Conservation (phyloP, 37 sponge, comb jelly and placozoan genomes). For the Hexactinellida sp. region DNA sequence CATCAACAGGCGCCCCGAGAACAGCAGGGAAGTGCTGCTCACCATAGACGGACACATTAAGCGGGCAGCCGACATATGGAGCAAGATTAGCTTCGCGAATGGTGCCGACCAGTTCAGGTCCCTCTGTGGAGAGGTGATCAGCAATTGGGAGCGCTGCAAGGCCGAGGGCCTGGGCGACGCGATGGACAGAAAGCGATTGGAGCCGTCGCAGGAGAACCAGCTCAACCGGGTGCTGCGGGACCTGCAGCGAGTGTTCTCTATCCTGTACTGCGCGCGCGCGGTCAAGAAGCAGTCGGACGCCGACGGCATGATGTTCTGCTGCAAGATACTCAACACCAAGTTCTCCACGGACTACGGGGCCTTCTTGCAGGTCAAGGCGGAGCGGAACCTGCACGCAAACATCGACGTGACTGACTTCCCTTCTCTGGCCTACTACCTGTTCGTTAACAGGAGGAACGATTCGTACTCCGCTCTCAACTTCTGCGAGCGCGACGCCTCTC, state of each 20-base stretch:
- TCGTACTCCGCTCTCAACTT: neutral
- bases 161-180: neutral
- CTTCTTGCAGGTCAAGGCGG: neutral
- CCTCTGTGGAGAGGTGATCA: neutral
- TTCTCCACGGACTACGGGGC: neutral
- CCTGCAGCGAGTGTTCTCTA: neutral
- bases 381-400: neutral
- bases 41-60: neutral
- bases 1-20: neutral
- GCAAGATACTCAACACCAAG: neutral
- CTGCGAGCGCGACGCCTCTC: neutral
- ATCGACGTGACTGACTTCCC: neutral
- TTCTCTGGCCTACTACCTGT: neutral
- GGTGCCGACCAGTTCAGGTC: neutral
- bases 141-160: neutral
- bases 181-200: neutral
- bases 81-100: neutral
- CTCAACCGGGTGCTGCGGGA: neutral
- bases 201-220: neutral
- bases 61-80: neutral
- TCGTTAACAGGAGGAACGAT: neutral
- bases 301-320: slow-evolving; percentile 1
- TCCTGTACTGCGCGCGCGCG: neutral
- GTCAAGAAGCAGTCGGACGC: neutral
- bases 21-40: neutral